These are phyloP conservation scores for Paedocypris sp. DNA, from an alignment of 2,113 vertebrate species.

Conservation along the genomic window DNA sequence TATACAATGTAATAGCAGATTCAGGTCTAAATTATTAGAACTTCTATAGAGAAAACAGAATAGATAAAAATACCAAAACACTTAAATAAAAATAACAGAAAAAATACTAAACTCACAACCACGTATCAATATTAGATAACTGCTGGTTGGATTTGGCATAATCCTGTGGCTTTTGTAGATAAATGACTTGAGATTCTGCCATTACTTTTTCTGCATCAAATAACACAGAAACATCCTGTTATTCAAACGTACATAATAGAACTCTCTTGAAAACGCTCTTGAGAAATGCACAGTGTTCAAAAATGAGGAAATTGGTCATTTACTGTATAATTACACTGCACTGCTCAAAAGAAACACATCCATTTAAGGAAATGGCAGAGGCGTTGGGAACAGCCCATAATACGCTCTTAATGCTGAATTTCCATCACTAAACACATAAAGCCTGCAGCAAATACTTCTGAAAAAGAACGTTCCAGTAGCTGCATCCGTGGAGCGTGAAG, in stretches of 20 bases:
- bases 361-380: conserved; percentile 8
- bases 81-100: no score
- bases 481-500: no score
- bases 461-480: no score
- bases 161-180: neutral
- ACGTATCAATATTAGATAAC: neutral
- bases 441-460: no score
- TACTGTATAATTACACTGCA: conserved; percentile 22
- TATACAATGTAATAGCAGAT: no score
- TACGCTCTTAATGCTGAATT: no score
- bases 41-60: no score
- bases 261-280: neutral
- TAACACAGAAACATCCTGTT: neutral
- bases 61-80: no score
- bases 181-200: neutral
- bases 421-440: no score
- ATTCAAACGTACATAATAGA: neutral
- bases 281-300: neutral
- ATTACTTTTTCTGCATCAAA: neutral
- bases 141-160: neutral
- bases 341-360: neutral
- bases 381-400: neutral
- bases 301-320: conserved; percentile 29
- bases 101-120: no score
- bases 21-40: no score